These are phyloP conservation scores for Neoarius graeffei DNA, from an alignment of 2,113 vertebrate species.

Conservation along the genomic window DNA sequence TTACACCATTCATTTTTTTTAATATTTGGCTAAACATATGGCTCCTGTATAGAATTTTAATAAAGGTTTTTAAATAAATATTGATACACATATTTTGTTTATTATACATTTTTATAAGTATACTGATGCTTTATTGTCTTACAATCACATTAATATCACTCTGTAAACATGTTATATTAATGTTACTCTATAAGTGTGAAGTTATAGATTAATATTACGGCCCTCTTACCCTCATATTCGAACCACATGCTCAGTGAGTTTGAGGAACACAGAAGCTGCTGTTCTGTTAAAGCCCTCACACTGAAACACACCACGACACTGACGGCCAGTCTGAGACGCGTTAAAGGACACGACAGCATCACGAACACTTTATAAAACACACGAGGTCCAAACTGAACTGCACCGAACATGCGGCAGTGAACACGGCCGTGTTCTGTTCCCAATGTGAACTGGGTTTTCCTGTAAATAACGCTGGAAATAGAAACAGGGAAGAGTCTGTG, in stretches of 20 bases:
- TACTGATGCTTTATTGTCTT: too few relatives aligned
- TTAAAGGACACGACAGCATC: not conserved
- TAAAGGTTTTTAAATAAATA: too few relatives aligned
- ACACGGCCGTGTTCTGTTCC: not conserved
- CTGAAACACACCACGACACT: not conserved
- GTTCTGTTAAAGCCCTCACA: not conserved
- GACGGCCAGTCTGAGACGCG: not conserved
- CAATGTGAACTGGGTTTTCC: not conserved
- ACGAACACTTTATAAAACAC: not conserved
- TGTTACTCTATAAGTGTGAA: not conserved
- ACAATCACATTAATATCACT: not conserved
- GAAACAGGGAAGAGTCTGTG: not conserved
- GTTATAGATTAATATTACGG: not conserved
- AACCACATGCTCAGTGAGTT: too few relatives aligned
- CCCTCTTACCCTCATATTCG: constrained; percentile 10
- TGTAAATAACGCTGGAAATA: not conserved
- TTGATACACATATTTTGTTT: too few relatives aligned
- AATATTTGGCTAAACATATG: too few relatives aligned
- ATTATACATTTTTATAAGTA: too few relatives aligned
- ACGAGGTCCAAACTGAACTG: not conserved
- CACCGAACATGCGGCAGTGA: not conserved
- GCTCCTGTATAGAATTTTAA: too few relatives aligned
- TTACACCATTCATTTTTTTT: too few relatives aligned
- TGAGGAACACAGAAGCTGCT: not conserved
- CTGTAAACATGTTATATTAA: not conserved